Conservation (phyloP, 2,113 vertebrate species). For the Pogonocichla stellata region DNA sequence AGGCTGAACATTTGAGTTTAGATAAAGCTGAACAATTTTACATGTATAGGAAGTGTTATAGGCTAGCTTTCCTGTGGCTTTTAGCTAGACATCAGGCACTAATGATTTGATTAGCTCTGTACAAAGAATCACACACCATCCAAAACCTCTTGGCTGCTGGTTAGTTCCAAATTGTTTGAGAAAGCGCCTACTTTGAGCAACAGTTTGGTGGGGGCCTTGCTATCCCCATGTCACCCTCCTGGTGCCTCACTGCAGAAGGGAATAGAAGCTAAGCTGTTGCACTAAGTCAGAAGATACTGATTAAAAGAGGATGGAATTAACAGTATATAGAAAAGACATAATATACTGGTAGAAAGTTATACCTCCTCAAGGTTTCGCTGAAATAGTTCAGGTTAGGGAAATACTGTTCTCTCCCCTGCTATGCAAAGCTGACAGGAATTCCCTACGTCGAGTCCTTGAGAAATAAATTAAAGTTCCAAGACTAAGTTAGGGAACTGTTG, state of each 20-base stretch:
- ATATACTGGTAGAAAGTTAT: conserved; percentile 36
- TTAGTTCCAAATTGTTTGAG: conserved; percentile 42
- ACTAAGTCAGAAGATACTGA: conserved; percentile 42
- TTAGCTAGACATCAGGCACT: conserved; percentile 73
- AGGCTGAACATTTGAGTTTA: conserved; percentile 57
- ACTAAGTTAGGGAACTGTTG: conserved; percentile 44
- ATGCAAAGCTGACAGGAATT: not conserved
- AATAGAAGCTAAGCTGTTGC: conserved; percentile 53
- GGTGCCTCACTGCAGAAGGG: conserved; percentile 11
- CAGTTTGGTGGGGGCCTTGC: not conserved
- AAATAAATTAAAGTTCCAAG: conserved; percentile 61
- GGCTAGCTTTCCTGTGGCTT: conserved; percentile 69
- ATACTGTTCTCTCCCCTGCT: conserved; percentile 28
- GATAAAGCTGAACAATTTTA: conserved; percentile 68
- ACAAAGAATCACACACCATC: conserved; percentile 63
- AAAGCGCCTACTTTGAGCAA: not conserved
- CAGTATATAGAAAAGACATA: conserved; percentile 62
- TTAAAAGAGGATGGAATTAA: conserved; percentile 64
- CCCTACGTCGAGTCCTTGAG: conserved; percentile 46
- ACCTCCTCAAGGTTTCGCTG: not conserved
- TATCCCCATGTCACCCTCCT: not conserved
- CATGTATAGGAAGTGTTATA: conserved; percentile 63
- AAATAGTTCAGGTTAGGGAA: not conserved
- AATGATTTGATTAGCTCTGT: conserved; percentile 73
- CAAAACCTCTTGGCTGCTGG: conserved; percentile 51